Base-by-base conservation (phyloP, 30 jellyfish, hydroid and myxozoan species). In the Cassiopea xamachana region DNA sequence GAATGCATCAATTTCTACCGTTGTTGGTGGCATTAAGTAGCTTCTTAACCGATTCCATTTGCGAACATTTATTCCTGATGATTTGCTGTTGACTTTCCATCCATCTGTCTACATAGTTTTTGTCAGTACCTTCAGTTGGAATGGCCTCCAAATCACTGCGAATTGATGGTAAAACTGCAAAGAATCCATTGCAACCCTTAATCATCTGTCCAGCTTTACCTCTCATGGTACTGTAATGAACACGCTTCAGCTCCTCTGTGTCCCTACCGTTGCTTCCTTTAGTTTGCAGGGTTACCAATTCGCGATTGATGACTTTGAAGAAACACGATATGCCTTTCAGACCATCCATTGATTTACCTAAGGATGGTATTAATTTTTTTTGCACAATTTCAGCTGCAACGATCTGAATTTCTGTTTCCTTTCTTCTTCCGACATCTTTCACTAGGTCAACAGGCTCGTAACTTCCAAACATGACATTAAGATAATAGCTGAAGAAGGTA, bases 51-150 rank as follows among this genome's bases (percentile, higher is more conserved):
- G 15, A 64, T 3, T 13, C 3, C 19, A 7, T 64, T 17, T 3
- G 2, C 0, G 74, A 64, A 64, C 74, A 64, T 13, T 17, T 7
- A 13, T 64, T 4, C 15, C 15, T 17, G 43, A 64, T 64, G 74
- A 64, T 14, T 64, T 7, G 6, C 43, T 4, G 8, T 14, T 64
- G 74, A 13, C 15, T 14, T 14, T 64, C 82, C 58, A 73, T 3
- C 88, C 88, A 80, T 59, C 44, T 58, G 77, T 80, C 88, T 44
- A 80, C 88, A 61, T 80, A 80, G 59, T 80, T 80, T 46, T 80
- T 78, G 59, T 80, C 79, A 8, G 88, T 80, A n/a, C 88, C 88
- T 39, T 80, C 88, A 4, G 2, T 45, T 18, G 88, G 88, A 80
- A 80, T 80, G 60, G 88, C 88, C 39, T 58, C 62, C 19, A 80